phyloP scores from a whole-genome alignment of 2,113 vertebrate species.

The Mesoclemmys tuberculata region DNA sequence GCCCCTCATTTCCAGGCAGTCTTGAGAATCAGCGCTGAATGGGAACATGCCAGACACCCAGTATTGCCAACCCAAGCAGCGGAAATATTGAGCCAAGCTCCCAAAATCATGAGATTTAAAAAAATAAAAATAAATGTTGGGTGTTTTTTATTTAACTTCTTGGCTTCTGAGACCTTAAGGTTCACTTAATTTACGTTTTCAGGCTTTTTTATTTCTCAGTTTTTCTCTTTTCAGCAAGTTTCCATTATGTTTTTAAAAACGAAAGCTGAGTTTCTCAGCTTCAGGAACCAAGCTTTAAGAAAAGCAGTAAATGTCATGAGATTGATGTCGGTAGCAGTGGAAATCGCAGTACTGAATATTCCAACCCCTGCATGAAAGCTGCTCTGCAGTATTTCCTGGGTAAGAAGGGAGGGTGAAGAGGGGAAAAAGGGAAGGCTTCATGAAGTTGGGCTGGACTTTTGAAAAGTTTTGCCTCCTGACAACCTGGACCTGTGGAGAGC shows the following conservation, averaged over 20 bases:
- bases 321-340: background rate
- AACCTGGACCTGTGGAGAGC: background rate
- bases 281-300: background rate
- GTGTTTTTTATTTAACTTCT: background rate
- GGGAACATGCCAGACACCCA: rapidly evolving
- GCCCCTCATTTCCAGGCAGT: background rate
- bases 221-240: background rate
- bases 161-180: background rate
- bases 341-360: background rate
- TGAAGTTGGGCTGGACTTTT: slow-evolving; percentile 28
- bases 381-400: background rate
- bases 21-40: background rate
- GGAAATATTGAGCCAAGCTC: background rate
- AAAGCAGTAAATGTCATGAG: background rate
- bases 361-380: background rate
- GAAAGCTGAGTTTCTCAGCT: background rate
- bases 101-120: background rate
- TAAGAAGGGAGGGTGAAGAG: background rate
- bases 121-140: too few relatives aligned
- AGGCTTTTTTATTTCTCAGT: background rate
- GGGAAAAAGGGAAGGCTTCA: slow-evolving; percentile 16
- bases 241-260: background rate
- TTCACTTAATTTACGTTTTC: background rate
- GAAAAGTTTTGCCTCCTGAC: background rate
- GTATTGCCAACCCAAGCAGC: background rate